These are phyloP conservation scores for Timema cristinae DNA, from an alignment of 2,888 invertebrate genomes.

Conservation along the genomic window DNA sequence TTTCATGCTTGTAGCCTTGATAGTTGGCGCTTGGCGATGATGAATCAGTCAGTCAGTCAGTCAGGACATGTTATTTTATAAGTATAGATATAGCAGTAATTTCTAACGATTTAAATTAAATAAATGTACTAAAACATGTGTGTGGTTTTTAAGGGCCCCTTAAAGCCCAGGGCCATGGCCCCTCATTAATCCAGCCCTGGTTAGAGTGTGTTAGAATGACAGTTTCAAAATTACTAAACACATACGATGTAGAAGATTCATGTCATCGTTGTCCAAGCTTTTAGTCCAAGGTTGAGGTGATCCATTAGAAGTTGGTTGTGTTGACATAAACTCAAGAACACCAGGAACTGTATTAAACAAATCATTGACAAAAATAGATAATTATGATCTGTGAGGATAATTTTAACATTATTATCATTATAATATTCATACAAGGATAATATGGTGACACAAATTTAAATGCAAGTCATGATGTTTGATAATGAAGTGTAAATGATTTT, in stretches of 20 bases:
- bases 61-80: too few species aligned
- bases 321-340: slow-evolving; percentile 75
- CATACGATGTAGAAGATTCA: slow-evolving; percentile 74
- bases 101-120: too few species aligned
- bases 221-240: slow-evolving; percentile 33
- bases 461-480: background rate
- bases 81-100: too few species aligned
- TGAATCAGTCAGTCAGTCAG: too few species aligned
- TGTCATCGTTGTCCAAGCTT: slow-evolving; percentile 68
- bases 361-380: background rate
- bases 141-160: too few species aligned
- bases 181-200: too few species aligned
- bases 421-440: background rate
- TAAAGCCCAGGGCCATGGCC: too few species aligned
- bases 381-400: background rate
- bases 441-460: background rate
- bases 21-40: too few species aligned
- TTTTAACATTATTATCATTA: background rate
- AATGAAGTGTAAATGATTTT: background rate
- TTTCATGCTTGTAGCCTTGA: too few species aligned
- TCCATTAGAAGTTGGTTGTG: slow-evolving; percentile 56
- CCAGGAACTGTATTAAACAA: slow-evolving; percentile 68
- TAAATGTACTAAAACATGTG: too few species aligned
- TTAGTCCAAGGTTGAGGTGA: slow-evolving; percentile 61
- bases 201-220: too few species aligned